These are phyloP conservation scores for Lagenorhynchus albirostris DNA, from an alignment of 2,113 vertebrate genomes.

Conservation along the genomic window DNA sequence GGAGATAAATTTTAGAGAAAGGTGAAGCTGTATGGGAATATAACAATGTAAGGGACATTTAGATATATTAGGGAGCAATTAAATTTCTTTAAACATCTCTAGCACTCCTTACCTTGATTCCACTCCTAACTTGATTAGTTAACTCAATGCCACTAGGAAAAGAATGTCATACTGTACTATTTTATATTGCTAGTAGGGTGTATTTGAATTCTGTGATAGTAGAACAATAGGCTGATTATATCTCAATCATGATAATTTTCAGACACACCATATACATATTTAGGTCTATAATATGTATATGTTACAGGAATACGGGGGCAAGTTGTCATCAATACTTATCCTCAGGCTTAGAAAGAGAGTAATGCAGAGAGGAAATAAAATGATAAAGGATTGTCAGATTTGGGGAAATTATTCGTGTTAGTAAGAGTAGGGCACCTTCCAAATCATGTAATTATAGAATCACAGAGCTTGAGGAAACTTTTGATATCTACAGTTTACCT, in stretches of 20 bases:
- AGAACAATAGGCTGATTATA: background rate
- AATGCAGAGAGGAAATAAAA: background rate
- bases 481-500: background rate
- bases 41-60: background rate
- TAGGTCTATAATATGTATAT: background rate
- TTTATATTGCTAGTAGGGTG: background rate
- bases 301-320: background rate
- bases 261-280: background rate
- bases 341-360: background rate
- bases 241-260: background rate
- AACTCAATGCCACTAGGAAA: background rate
- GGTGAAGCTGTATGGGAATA: background rate
- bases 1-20: background rate
- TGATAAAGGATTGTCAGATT: background rate
- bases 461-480: background rate
- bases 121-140: background rate
- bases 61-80: background rate
- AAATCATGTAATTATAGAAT: background rate
- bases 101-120: background rate
- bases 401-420: background rate
- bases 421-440: background rate
- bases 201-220: background rate
- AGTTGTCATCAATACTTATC: background rate
- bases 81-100: background rate
- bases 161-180: background rate